Percentiles rank a stretch among this genome's conserved stretches.
Evolutionary conservation across 2,888 invertebrate species (phyloP).

Genomic region (Caenorhabditis sp.): DNA sequence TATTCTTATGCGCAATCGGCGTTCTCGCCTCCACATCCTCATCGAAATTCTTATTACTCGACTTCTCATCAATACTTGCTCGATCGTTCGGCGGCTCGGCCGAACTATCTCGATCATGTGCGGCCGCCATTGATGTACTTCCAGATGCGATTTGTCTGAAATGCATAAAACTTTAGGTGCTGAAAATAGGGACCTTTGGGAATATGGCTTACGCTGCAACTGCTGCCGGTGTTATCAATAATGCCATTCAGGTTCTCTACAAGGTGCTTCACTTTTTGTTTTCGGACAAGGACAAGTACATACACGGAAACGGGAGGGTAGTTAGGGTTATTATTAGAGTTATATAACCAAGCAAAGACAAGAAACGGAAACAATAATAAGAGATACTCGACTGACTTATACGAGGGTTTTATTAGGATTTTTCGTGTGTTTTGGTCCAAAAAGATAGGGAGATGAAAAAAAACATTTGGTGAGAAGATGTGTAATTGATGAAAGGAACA

Average conservation of each 20-base stretch:
- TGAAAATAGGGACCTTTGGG: not conserved
- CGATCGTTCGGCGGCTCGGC: conserved; percentile 30
- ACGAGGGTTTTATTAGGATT: conserved; percentile 7
- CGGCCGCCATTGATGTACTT: conserved; percentile 44
- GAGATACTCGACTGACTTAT: too few relatives aligned
- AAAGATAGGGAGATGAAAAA: not conserved
- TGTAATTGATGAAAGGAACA: conserved; percentile 1
- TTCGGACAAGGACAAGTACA: not conserved
- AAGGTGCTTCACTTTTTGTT: not conserved
- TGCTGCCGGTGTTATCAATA: conserved; percentile 32
- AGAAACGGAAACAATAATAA: not conserved
- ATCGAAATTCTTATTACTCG: conserved; percentile 38
- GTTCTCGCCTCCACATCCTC: conserved; percentile 52
- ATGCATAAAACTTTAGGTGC: not conserved
- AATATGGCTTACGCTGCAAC: conserved; percentile 39
- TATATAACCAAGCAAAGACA: not conserved
- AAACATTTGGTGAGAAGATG: conserved; percentile 5
- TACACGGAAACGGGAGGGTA: not conserved
- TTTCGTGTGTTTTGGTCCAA: conserved; percentile 1
- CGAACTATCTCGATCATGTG: conserved; percentile 28
- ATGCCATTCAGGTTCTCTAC: conserved; percentile 22
- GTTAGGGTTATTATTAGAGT: not conserved
- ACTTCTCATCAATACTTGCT: conserved; percentile 33
- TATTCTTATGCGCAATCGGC: conserved; percentile 43
- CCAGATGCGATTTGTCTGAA: conserved; percentile 53